Evolutionary conservation across 2,113 vertebrate species (phyloP).

Genomic region (Psephotus haematonotus): DNA sequence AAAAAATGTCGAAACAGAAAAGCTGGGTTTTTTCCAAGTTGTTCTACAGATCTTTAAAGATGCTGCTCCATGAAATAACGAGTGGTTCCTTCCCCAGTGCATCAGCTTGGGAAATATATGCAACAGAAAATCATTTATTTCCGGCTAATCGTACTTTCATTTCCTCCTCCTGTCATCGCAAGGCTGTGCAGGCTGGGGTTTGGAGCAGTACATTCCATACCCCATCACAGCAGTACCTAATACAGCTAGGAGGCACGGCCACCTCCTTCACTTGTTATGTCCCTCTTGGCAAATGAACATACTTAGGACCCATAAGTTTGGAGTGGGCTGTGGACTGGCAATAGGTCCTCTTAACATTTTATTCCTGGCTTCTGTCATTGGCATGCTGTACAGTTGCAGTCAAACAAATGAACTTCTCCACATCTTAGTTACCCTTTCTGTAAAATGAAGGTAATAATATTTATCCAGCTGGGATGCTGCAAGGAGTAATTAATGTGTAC

Average conservation of each 20-base stretch:
- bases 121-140: slow-evolving; percentile 54
- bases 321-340: background rate
- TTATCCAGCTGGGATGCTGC: slow-evolving; percentile 65
- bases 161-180: background rate
- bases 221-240: background rate
- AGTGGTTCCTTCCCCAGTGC: slow-evolving; percentile 32
- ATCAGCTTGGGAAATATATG: slow-evolving; percentile 59
- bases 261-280: background rate
- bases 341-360: background rate
- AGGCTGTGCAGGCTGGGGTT: background rate
- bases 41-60: slow-evolving; percentile 59
- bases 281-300: background rate
- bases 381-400: background rate
- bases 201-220: background rate
- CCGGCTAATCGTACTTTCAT: slow-evolving; percentile 60
- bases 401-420: slow-evolving; percentile 18
- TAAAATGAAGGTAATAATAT: slow-evolving; percentile 62
- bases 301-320: background rate
- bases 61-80: slow-evolving; percentile 1
- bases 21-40: background rate
- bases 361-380: background rate
- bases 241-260: background rate
- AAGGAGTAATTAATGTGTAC: slow-evolving; percentile 68
- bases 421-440: background rate
- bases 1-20: slow-evolving; percentile 15